phyloP scores from a whole-genome alignment of 2,888 invertebrate species.

The Drosophila picticornis region DNA sequence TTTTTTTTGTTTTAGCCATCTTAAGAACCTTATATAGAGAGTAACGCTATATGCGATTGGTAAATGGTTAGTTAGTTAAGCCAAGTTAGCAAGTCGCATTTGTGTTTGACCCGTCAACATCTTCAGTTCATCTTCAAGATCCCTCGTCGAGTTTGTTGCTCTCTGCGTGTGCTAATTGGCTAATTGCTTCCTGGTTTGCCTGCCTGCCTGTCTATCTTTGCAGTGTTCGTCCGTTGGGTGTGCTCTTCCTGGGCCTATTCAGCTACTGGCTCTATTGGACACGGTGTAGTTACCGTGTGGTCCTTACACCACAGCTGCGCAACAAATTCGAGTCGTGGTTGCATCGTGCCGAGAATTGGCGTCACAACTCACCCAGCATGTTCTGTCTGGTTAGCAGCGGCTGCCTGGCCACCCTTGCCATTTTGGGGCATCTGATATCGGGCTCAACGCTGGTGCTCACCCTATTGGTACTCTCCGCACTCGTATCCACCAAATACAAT shows the following conservation, averaged over 20 bases:
- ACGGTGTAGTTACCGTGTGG: conserved; percentile 76
- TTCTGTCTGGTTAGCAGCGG: conserved; percentile 75
- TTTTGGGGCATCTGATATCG: conserved; percentile 82
- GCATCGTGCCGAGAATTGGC: conserved; percentile 63
- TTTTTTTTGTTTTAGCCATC: background rate
- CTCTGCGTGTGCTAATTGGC: background rate
- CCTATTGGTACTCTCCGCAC: conserved; percentile 75
- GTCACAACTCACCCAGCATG: conserved; percentile 76
- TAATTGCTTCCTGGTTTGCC: conserved; percentile 9
- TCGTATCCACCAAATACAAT: conserved; percentile 82
- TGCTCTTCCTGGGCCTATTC: conserved; percentile 79
- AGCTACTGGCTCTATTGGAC: conserved; percentile 82
- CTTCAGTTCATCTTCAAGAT: conserved; percentile 40
- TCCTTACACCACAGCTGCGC: conserved; percentile 79
- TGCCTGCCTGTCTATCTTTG: conserved; percentile 21
- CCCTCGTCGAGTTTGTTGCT: background rate
- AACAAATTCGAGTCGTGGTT: conserved; percentile 59
- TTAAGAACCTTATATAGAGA: background rate
- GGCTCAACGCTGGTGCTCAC: conserved; percentile 81
- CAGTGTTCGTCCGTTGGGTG: conserved; percentile 83
- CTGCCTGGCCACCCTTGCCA: conserved; percentile 73
- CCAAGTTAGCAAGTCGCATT: conserved; percentile 46
- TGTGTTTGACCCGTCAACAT: conserved; percentile 23
- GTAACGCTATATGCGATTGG: conserved; percentile 3
- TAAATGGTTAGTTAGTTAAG: conserved; percentile 14